These are phyloP conservation scores for Drosophila cognata DNA, from an alignment of 2,888 invertebrate species.

Conservation along the genomic window DNA sequence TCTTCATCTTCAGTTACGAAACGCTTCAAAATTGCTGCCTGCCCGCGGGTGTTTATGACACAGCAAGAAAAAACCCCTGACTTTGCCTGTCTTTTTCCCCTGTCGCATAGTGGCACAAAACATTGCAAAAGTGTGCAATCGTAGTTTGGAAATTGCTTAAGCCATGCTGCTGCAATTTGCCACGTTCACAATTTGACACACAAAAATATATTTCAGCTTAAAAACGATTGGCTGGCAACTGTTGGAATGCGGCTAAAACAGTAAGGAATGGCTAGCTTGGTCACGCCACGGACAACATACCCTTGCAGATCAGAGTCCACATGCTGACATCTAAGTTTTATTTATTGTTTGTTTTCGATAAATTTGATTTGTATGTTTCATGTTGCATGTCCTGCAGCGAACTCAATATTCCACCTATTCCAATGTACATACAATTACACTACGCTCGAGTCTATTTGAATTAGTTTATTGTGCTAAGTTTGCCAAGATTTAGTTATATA, in stretches of 20 bases:
- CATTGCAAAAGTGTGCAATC: not conserved
- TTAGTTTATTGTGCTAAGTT: not conserved
- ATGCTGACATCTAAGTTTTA: not conserved
- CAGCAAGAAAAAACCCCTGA: not conserved
- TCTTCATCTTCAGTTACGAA: slow-evolving; percentile 66
- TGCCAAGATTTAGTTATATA: not conserved
- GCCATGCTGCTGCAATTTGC: not conserved
- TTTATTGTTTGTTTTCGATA: not conserved
- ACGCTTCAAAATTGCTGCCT: slow-evolving; percentile 71
- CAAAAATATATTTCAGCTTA: not conserved
- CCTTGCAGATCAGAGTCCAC: not conserved
- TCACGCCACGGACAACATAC: not conserved
- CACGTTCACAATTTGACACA: not conserved
- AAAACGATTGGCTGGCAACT: not conserved
- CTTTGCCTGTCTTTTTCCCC: slow-evolving; percentile 1
- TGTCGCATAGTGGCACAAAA: slow-evolving; percentile 40
- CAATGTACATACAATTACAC: no score
- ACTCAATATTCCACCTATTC: not conserved
- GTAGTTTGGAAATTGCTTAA: not conserved
- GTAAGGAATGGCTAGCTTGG: not conserved
- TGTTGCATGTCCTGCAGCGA: not conserved
- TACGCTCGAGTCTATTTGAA: not conserved
- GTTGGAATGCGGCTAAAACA: not conserved
- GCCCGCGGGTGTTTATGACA: slow-evolving; percentile 72
- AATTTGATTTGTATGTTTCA: not conserved